Evolutionary conservation across 2,888 invertebrate species (phyloP).

Genomic region (Eupithecia insigniata): DNA sequence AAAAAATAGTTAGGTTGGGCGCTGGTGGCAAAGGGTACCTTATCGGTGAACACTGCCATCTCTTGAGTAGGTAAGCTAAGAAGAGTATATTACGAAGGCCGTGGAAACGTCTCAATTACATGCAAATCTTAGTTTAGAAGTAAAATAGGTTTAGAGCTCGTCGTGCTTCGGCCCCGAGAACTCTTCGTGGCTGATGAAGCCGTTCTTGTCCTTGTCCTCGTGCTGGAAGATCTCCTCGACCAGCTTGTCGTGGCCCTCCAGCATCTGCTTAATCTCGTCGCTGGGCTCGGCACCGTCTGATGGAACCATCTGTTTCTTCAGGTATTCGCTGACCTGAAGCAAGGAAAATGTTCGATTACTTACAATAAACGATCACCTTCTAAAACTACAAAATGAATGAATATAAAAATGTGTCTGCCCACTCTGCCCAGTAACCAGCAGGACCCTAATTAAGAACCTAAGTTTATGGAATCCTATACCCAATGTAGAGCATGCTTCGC

Average conservation of each 20-base stretch:
- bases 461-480: no score
- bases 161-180: conserved; percentile 99
- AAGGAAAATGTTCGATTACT: conserved; percentile 31
- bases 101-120: background rate
- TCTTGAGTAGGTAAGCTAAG: background rate
- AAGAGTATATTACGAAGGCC: background rate
- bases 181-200: conserved; percentile 97
- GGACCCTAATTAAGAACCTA: background rate
- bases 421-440: background rate
- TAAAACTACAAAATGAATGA: no score
- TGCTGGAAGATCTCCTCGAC: conserved; percentile 98
- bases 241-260: conserved; percentile 95
- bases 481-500: no score
- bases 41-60: background rate
- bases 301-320: conserved; percentile 95
- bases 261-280: conserved; percentile 92
- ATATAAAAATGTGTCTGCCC: background rate
- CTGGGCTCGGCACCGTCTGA: conserved; percentile 89
- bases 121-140: background rate
- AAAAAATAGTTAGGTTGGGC: background rate
- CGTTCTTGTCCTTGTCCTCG: conserved; percentile 98
- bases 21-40: no score
- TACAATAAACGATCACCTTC: background rate
- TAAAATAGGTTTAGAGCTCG: conserved; percentile 88
- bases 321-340: conserved; percentile 93